These are phyloP conservation scores for Nannoperca australis DNA, from an alignment of 2,797 vertebrate genomes.

Conservation along the genomic window DNA sequence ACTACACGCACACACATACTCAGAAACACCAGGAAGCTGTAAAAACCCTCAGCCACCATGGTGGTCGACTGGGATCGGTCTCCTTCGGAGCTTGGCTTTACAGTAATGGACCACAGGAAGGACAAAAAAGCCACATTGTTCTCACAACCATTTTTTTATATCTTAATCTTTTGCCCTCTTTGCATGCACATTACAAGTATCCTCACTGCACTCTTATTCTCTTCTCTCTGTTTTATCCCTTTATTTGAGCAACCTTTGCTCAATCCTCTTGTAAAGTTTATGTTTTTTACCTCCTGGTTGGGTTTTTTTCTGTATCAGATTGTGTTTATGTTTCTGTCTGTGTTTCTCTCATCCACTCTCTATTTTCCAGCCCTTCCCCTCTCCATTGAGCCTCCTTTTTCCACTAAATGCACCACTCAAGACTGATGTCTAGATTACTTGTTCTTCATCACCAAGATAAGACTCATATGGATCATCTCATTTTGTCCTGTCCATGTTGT, in stretches of 20 bases:
- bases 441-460: conserved; percentile 54
- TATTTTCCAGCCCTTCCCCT: not conserved
- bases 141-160: conserved; percentile 18
- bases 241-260: not conserved
- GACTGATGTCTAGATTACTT: conserved; percentile 17
- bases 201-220: not conserved
- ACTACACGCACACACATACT: conserved; percentile 13
- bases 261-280: not conserved
- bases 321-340: conserved; percentile 12
- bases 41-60: conserved; percentile 59
- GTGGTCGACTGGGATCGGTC: conserved; percentile 66
- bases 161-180: not conserved
- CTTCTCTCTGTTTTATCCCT: not conserved
- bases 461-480: conserved; percentile 38
- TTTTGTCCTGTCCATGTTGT: conserved; percentile 31
- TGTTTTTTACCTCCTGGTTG: not conserved
- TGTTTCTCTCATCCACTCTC: not conserved
- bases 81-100: conserved; percentile 50
- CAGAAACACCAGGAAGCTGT: conserved; percentile 63
- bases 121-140: conserved; percentile 54
- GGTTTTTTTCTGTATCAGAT: not conserved
- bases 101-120: conserved; percentile 69
- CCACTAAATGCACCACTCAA: conserved; percentile 11
- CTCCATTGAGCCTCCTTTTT: conserved; percentile 5
- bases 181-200: not conserved